Evolutionary conservation across 2,888 invertebrate species (phyloP), one percentile per base, ranked within the genome.

Genomic region (Eupelmus urozonus): DNA sequence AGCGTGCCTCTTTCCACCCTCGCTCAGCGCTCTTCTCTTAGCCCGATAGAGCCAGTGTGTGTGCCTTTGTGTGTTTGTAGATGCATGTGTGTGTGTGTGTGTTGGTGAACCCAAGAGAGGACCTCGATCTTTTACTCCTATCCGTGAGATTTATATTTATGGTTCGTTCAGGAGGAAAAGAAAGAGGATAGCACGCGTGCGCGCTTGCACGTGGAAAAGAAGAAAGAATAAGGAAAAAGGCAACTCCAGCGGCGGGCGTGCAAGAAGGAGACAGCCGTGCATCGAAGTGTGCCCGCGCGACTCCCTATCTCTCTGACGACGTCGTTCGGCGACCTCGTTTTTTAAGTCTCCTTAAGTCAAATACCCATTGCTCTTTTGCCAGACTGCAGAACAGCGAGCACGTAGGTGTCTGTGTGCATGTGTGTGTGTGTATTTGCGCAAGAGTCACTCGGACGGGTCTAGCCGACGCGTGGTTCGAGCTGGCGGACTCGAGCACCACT

Each of bases 71-170:
- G n/a, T n/a, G n/a, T n/a, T n/a, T n/a, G n/a, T n/a, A n/a, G n/a
- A n/a, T n/a, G n/a, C n/a, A n/a, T n/a, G n/a, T 3, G 5, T 53
- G 20, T 9, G 42, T 66, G 76, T 83, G 83, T 81, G 82, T 83
- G 80, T 69, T 79, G 62, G 72, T 59, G 72, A 60, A 71, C n/a
- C 67, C 59, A 51, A 45, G 34, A 79, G 73, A 79, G 82, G 82
- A 81, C 80, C 81, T 81, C 82, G 81, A 82, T 83, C 82, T 82
- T 81, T 82, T 80, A 80, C 84, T 81, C 76, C 80, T 73, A 80
- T 82, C 83, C 72, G 70, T 59, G 82, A 84, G 84, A 84, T 85
- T 85, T 85, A 85, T 85, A 84, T 84, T 85, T 84, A 84, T 83
- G 83, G 83, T 81, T 80, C 60, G 60, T 77, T 75, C 57, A 65